Evolutionary conservation across 2,888 invertebrate species (phyloP).

Genomic region (Phalangium opilio): DNA sequence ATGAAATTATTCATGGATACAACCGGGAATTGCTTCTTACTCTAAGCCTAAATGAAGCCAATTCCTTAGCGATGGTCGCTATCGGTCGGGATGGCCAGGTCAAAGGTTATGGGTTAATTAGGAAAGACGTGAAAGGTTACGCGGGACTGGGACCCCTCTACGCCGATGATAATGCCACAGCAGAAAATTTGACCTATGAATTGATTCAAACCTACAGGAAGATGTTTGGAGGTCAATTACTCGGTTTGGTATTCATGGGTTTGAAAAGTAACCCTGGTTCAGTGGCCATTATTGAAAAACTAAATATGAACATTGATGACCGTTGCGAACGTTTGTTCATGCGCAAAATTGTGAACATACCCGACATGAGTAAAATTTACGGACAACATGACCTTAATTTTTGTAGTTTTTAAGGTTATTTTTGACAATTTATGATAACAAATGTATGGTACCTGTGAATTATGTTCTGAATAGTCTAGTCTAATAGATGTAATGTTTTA

Average conservation of each 20-base stretch:
- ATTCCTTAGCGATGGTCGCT: slow-evolving; percentile 10
- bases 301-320: slow-evolving; percentile 9
- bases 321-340: no score
- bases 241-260: no score
- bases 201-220: no score
- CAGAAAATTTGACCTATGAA: slow-evolving; percentile 1
- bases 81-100: not conserved
- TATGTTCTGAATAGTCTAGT: no score
- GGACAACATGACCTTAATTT: no score
- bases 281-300: slow-evolving; percentile 12
- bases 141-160: slow-evolving; percentile 10
- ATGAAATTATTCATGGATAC: slow-evolving; percentile 8
- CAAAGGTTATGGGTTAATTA: slow-evolving; percentile 11
- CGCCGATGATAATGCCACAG: slow-evolving; percentile 7
- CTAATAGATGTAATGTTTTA: no score
- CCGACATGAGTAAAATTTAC: no score
- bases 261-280: slow-evolving; percentile 11
- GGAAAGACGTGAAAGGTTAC: slow-evolving; percentile 9
- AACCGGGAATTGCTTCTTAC: slow-evolving; percentile 2
- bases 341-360: no score
- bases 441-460: no score
- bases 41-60: slow-evolving; percentile 1
- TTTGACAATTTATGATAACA: no score
- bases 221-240: no score
- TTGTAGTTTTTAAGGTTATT: no score